Conservation (phyloP, 2,113 vertebrate genomes). For the Myxocyprinus asiaticus region DNA sequence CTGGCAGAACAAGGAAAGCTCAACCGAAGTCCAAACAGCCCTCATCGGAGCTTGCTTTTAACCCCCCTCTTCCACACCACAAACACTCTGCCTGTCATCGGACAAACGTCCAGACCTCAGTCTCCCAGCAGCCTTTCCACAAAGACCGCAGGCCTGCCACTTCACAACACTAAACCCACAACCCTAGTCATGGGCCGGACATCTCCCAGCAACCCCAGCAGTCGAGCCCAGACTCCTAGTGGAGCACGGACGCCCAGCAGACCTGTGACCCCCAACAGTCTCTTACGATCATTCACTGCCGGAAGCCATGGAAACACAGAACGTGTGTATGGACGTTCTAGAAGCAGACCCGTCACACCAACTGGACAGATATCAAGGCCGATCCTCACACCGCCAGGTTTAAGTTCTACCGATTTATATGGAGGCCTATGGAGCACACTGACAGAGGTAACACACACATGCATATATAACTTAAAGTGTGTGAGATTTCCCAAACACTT, state of each 20-base stretch:
- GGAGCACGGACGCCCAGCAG: conserved; percentile 68
- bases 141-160: conserved; percentile 63
- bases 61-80: conserved; percentile 72
- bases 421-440: conserved; percentile 82
- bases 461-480: too few relatives aligned
- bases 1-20: conserved; percentile 81
- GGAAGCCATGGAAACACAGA: conserved; percentile 73
- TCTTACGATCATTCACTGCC: conserved; percentile 74
- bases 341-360: conserved; percentile 78
- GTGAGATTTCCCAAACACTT: too few relatives aligned
- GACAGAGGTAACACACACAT: conserved; percentile 77
- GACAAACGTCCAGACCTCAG: conserved; percentile 73
- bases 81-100: conserved; percentile 67
- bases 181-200: conserved; percentile 66
- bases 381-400: conserved; percentile 76
- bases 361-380: conserved; percentile 77
- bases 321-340: conserved; percentile 76
- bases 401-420: conserved; percentile 78
- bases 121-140: conserved; percentile 63
- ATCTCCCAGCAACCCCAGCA: conserved; percentile 69
- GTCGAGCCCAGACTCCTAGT: conserved; percentile 71
- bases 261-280: conserved; percentile 77
- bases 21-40: conserved; percentile 72
- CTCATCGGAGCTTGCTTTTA: conserved; percentile 70
- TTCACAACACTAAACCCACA: conserved; percentile 69